Percentiles rank a stretch among this genome's conserved stretches.
These are phyloP conservation scores for Eumaeus atala DNA, from an alignment of 1,140 invertebrate species.

Conservation along the genomic window DNA sequence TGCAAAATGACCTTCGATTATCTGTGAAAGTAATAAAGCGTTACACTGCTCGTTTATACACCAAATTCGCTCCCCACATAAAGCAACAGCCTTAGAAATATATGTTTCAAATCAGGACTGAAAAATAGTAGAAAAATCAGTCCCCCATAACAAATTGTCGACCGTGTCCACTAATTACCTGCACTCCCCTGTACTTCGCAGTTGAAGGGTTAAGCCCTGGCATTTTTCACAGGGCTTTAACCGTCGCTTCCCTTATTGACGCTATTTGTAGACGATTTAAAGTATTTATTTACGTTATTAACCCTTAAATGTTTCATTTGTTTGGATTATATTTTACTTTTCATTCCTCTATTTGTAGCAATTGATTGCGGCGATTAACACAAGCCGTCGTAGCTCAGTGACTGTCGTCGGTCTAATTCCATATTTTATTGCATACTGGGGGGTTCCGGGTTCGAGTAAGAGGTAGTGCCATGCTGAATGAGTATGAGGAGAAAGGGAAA, in stretches of 20 bases:
- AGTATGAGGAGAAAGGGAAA: too few species aligned
- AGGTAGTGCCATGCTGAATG: too few species aligned
- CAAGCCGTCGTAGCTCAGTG: too few species aligned
- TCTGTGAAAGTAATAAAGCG: too few species aligned
- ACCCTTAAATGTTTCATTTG: constrained; percentile 29
- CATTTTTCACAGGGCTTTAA: constrained; percentile 49
- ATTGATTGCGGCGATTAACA: not conserved
- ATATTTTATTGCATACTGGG: too few species aligned
- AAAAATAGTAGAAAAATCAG: constrained; percentile 10
- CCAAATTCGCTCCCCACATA: too few species aligned
- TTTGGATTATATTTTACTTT: constrained; percentile 22
- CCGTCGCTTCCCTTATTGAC: constrained; percentile 37
- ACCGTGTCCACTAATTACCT: constrained; percentile 32
- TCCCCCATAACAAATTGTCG: constrained; percentile 41
- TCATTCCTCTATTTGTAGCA: not conserved
- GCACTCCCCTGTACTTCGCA: constrained; percentile 30
- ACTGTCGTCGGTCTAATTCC: too few species aligned
- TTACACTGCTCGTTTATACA: too few species aligned
- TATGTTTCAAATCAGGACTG: constrained; percentile 14
- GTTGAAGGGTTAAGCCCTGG: constrained; percentile 48
- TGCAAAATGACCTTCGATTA: too few species aligned
- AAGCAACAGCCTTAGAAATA: constrained; percentile 9
- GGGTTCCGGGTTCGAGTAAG: too few species aligned
- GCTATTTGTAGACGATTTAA: constrained; percentile 46
- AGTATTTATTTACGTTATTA: constrained; percentile 37